These are phyloP conservation scores for Villa cingulata DNA, from an alignment of 2,888 invertebrate genomes.

Conservation along the genomic window DNA sequence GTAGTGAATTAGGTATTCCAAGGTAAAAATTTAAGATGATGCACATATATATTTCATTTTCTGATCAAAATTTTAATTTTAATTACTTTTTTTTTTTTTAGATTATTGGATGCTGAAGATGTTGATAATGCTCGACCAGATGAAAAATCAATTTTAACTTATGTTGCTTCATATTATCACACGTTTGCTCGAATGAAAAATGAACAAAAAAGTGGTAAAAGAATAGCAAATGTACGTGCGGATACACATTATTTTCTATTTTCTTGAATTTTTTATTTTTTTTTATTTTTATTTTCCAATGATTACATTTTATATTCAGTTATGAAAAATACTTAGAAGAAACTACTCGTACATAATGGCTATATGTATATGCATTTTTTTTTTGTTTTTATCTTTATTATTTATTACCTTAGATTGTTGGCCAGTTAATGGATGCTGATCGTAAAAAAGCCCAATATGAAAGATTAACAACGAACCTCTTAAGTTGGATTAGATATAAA, in stretches of 20 bases:
- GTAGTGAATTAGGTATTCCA: slow-evolving; percentile 84
- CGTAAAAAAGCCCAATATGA: slow-evolving; percentile 83
- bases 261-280: background rate
- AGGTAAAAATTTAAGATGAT: slow-evolving; percentile 19
- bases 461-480: slow-evolving; percentile 63
- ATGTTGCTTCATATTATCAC: slow-evolving; percentile 97
- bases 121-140: slow-evolving; percentile 89
- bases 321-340: no score
- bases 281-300: no score
- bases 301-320: no score
- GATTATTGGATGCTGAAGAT: slow-evolving; percentile 90
- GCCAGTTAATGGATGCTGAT: slow-evolving; percentile 91
- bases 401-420: slow-evolving; percentile 95
- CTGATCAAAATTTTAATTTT: no score
- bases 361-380: no score
- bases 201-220: slow-evolving; percentile 91
- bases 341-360: no score
- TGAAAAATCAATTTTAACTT: slow-evolving; percentile 97
- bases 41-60: no score
- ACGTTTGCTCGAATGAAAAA: slow-evolving; percentile 99
- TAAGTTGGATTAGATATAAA: slow-evolving; percentile 88
- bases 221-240: slow-evolving; percentile 92
- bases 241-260: no score
- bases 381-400: no score
- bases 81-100: slow-evolving; percentile 16